Conservation (phyloP, 2,797 vertebrate species). For the Girardinus metallicus region DNA sequence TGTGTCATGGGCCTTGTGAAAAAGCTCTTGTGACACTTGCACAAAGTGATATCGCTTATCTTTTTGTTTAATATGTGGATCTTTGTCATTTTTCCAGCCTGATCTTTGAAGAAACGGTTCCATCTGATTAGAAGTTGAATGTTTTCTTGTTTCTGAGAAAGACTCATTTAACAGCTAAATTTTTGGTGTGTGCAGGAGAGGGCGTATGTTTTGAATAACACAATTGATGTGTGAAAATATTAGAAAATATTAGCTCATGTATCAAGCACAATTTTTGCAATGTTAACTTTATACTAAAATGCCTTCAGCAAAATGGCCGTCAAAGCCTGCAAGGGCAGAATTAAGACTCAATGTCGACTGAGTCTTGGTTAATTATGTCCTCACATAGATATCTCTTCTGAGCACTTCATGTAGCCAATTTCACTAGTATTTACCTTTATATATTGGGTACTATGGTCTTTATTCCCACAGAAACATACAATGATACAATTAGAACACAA, state of each 20-base stretch:
- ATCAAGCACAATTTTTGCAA: not conserved
- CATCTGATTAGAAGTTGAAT: not conserved
- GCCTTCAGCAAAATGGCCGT: conserved; percentile 53
- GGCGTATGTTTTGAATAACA: conserved; percentile 32
- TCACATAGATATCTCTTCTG: conserved; percentile 56
- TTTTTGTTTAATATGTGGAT: conserved; percentile 36
- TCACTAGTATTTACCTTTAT: conserved; percentile 51
- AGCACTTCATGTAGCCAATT: conserved; percentile 61
- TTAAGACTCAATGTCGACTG: conserved; percentile 54
- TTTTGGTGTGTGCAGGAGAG: conserved; percentile 12
- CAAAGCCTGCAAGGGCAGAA: conserved; percentile 43
- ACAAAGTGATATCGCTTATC: conserved; percentile 30
- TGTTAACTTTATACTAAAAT: conserved; percentile 11
- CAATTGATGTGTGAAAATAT: conserved; percentile 32
- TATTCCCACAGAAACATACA: conserved; percentile 57
- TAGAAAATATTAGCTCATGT: conserved; percentile 19
- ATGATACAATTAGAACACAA: not conserved
- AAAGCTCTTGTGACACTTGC: conserved; percentile 32
- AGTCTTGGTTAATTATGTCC: conserved; percentile 71
- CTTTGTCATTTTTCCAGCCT: conserved; percentile 26
- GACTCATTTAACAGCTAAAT: not conserved
- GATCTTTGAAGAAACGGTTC: conserved; percentile 18
- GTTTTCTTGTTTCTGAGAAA: not conserved
- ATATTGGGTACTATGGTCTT: conserved; percentile 49
- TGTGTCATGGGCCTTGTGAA: conserved; percentile 34